phyloP scores from a whole-genome alignment of 1,140 invertebrate species.

The Leptonema lineaticorne region DNA sequence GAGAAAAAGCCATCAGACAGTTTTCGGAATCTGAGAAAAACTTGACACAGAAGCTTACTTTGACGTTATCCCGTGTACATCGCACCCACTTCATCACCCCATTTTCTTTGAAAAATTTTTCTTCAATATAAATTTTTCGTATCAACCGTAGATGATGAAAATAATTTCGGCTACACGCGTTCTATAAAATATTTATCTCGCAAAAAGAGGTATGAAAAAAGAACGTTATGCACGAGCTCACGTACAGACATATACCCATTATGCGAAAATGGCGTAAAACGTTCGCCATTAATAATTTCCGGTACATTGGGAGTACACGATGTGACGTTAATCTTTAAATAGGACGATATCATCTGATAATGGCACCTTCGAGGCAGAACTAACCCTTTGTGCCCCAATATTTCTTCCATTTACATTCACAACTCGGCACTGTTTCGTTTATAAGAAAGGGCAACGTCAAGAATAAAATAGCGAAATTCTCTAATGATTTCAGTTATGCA shows the following conservation, averaged over 20 bases:
- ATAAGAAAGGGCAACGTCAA: too few species aligned
- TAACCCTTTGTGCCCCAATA: background rate
- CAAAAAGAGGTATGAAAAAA: too few species aligned
- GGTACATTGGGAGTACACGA: slow-evolving; percentile 1
- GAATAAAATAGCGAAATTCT: too few species aligned
- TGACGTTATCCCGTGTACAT: slow-evolving; percentile 9
- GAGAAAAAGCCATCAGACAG: slow-evolving; percentile 10
- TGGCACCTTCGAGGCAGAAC: slow-evolving; percentile 1
- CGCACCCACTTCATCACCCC: slow-evolving; percentile 1
- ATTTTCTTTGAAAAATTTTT: background rate
- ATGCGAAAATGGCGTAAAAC: background rate
- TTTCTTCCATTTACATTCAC: background rate
- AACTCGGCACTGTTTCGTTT: too few species aligned
- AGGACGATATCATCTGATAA: slow-evolving; percentile 15
- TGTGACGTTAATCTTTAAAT: slow-evolving; percentile 20
- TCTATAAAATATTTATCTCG: too few species aligned
- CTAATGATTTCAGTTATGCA: too few species aligned
- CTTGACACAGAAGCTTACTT: slow-evolving; percentile 4
- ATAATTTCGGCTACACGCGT: too few species aligned
- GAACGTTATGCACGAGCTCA: background rate
- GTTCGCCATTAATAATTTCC: slow-evolving; percentile 21
- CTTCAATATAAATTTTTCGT: background rate
- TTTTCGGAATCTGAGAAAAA: background rate
- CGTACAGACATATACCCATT: background rate
- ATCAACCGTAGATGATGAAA: too few species aligned